phyloP scores from a whole-genome alignment of 1,140 invertebrate genomes.

The Drosophila kanapiae region DNA sequence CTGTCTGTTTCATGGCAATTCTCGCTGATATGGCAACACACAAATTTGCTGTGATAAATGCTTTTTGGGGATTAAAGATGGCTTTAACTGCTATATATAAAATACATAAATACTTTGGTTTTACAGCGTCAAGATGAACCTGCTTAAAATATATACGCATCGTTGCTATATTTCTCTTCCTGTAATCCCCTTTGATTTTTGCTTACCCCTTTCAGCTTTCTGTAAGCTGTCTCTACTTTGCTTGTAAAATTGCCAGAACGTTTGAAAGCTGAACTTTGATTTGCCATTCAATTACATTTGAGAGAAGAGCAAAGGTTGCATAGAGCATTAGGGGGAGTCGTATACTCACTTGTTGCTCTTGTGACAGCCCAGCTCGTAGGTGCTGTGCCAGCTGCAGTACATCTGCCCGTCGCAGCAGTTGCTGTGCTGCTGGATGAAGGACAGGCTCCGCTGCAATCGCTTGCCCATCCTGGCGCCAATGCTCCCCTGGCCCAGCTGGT shows the following conservation, averaged over 20 bases:
- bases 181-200: constrained; percentile 10
- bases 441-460: constrained; percentile 83
- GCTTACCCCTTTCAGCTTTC: background rate
- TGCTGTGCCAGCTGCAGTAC: constrained; percentile 77
- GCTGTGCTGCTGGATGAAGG: constrained; percentile 78
- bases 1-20: background rate
- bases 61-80: background rate
- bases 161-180: background rate
- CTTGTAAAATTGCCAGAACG: constrained; percentile 7
- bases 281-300: constrained; percentile 26
- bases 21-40: background rate
- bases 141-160: constrained; percentile 4
- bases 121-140: too few relatives aligned
- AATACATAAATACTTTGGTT: background rate
- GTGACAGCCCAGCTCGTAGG: constrained; percentile 73
- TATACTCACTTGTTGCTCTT: constrained; percentile 75
- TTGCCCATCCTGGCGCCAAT: constrained; percentile 75
- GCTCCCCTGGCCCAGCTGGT: constrained; percentile 72
- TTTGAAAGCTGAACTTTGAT: constrained; percentile 31
- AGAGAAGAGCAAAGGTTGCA: constrained; percentile 7
- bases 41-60: constrained; percentile 3
- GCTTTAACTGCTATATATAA: background rate
- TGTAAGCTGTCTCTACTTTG: constrained; percentile 21
- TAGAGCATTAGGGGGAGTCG: constrained; percentile 11
- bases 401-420: constrained; percentile 78